Evolutionary conservation across 2,113 vertebrate genomes (phyloP), one percentile per base, ranked within the genome.

Genomic region (Ceratotherium simum): DNA sequence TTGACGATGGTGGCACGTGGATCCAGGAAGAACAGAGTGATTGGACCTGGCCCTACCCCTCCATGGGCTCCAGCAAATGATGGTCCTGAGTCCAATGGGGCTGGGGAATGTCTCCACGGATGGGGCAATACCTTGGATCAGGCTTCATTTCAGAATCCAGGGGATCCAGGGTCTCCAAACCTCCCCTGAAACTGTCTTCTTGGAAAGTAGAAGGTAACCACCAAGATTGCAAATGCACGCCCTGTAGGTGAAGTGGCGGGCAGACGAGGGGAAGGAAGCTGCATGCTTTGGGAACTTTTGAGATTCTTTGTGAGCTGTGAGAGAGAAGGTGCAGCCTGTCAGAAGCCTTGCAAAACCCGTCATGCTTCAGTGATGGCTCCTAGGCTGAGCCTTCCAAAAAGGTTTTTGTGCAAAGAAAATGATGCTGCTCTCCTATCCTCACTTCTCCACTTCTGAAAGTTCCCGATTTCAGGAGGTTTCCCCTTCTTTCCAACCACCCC

Each of bases 51-150:
- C 46, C 56, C n/a, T 18, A 8, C 4, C 13, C 17, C 7, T 39
- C 33, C 39, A 21, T 17, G 76, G 10, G 27, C 2, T 33, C 16
- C 64, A 13, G 14, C 2, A 73, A 25, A 33, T 5, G 6, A 6
- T 12, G 39, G 14, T 39, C 25, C 56, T 31, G 10, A 36, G 51
- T 79, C 73, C 29, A 13, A 0, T 3, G 23, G 13, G 82, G 11
- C 39, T 21, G 33, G 31, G 5, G 14, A 2, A 21, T 0, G 0
- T 13, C 67, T 79, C 62, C 58, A 60, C 39, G 33, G 21, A 1
- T 0, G 0, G 12, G 11, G 1, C 3, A 25, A 18, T 42, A 5
- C 14, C 18, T 36, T n/a, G 17, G 8, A 67, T 72, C 5, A 17
- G 46, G 10, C 51, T 96, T 85, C 75, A 18, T 33, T 97, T 72